Conservation (phyloP, 2,113 vertebrate genomes). For the Ramphastos sulfuratus region DNA sequence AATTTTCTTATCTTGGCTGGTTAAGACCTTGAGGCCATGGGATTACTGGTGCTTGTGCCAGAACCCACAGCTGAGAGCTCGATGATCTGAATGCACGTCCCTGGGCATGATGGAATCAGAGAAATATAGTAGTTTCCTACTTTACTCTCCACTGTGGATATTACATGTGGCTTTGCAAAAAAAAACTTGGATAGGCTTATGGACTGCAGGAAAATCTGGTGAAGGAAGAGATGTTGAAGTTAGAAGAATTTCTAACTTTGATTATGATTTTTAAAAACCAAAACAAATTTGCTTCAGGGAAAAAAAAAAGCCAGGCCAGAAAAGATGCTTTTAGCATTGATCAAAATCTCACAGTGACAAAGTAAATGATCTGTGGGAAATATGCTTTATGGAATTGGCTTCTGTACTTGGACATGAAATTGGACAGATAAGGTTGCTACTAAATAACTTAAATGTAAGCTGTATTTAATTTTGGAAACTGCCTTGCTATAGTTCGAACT, state of each 20-base stretch:
- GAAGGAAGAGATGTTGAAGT: neutral
- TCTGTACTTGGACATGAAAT: neutral
- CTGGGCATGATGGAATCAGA: neutral
- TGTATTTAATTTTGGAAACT: conserved; percentile 21
- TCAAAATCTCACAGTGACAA: neutral
- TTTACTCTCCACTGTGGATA: neutral
- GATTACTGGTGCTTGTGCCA: neutral
- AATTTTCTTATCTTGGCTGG: neutral
- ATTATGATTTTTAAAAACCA: neutral
- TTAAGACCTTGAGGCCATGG: neutral
- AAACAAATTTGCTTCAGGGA: neutral
- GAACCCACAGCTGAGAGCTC: neutral
- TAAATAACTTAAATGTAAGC: conserved; percentile 14
- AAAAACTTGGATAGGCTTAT: neutral
- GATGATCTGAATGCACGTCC: neutral
- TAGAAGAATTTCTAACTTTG: neutral
- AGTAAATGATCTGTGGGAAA: conserved; percentile 3
- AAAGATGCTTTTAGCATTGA: neutral
- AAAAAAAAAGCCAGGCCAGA: neutral
- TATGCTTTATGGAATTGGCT: neutral
- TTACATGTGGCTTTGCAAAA: neutral
- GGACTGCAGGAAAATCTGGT: neutral
- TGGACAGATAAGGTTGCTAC: neutral
- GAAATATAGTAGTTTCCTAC: neutral
- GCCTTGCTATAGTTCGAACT: neutral